A percentile compares a stretch with the other conserved stretches of the same genome.
Evolutionary conservation across 1,140 invertebrate genomes (phyloP).

Genomic region (Diorhabda carinulata): DNA sequence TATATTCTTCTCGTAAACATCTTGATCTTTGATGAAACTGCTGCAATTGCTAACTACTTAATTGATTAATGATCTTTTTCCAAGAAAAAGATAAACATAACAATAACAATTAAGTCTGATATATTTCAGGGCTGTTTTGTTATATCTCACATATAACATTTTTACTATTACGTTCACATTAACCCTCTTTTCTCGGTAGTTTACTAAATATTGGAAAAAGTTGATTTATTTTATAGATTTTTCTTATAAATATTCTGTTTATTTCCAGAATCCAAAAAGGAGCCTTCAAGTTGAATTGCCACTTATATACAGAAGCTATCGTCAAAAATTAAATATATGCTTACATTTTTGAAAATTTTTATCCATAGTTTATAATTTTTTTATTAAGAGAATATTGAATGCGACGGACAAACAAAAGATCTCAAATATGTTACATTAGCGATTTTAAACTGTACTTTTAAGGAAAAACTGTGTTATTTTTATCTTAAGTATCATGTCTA

Average conservation of each 20-base stretch:
- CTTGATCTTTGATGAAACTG: no score
- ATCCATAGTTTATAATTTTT: slow-evolving; percentile 18
- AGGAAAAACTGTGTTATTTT: slow-evolving; percentile 35
- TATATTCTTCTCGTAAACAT: no score
- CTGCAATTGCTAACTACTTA: no score
- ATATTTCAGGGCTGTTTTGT: no score
- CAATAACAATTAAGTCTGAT: no score
- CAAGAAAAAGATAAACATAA: no score
- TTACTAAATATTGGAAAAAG: slow-evolving; percentile 16
- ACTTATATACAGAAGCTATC: background rate
- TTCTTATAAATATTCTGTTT: slow-evolving; percentile 18
- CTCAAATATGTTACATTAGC: background rate
- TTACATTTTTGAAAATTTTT: slow-evolving; percentile 21
- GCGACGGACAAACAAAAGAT: background rate
- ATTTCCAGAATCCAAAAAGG: slow-evolving; percentile 52
- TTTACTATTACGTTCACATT: slow-evolving; percentile 8
- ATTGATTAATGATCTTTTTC: no score
- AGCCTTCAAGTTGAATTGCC: slow-evolving; percentile 51
- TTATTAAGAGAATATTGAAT: slow-evolving; percentile 10
- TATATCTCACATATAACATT: background rate
- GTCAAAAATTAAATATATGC: slow-evolving; percentile 23
- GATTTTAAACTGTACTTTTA: slow-evolving; percentile 14
- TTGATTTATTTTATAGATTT: slow-evolving; percentile 17
- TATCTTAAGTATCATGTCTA: slow-evolving; percentile 18
- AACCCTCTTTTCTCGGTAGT: background rate